Conservation (phyloP, 2,113 vertebrate genomes). For the Ciconia boyciana region DNA sequence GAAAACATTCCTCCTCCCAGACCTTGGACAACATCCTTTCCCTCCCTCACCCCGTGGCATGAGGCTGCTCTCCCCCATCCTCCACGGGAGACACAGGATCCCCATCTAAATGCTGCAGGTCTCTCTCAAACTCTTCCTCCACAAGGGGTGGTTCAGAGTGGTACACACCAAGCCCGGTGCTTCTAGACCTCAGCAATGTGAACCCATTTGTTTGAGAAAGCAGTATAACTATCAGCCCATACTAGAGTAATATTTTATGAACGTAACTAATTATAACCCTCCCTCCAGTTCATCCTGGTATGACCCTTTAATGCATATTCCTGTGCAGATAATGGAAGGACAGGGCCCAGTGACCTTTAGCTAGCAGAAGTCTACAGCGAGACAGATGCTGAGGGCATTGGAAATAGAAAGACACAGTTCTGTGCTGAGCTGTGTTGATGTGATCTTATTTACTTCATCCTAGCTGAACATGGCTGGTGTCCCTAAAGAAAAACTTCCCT, state of each 20-base stretch:
- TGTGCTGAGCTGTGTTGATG: neutral
- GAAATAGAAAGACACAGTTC: neutral
- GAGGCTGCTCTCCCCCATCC: neutral
- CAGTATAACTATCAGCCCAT: neutral
- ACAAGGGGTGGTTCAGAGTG: fast-evolving
- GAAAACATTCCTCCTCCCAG: neutral
- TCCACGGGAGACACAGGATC: neutral
- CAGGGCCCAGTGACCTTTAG: neutral
- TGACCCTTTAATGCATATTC: neutral
- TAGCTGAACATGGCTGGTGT: neutral
- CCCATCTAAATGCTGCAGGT: neutral
- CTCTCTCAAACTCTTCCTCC: neutral
- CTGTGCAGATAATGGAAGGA: neutral
- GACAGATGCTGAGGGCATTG: neutral
- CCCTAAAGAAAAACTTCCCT: neutral
- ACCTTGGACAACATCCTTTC: neutral
- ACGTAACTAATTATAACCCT: neutral
- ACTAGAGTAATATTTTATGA: neutral
- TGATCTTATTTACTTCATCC: neutral
- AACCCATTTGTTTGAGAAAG: neutral
- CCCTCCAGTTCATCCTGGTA: neutral
- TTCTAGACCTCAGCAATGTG: neutral
- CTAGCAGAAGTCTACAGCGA: neutral
- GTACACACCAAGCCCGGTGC: neutral
- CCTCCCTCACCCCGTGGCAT: neutral